These are phyloP conservation scores for Papilio glaucus DNA, from an alignment of 1,140 invertebrate species.

Conservation along the genomic window DNA sequence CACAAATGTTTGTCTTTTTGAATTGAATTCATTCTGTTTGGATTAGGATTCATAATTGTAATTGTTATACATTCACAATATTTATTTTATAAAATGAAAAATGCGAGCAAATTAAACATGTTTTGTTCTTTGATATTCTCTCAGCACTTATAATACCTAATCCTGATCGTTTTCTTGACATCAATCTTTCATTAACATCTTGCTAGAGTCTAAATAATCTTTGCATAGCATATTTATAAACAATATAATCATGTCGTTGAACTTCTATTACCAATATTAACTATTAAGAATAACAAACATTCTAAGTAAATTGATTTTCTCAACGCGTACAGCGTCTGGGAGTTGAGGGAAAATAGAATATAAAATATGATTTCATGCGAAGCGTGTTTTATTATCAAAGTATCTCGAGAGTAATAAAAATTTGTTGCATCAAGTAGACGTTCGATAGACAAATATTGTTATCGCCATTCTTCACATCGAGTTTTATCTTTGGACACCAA, in stretches of 20 bases:
- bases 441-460: no score
- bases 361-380: neutral
- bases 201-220: neutral
- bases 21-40: no score
- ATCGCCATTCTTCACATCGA: no score
- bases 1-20: no score
- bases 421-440: no score
- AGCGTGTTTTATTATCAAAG: neutral
- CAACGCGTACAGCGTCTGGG: neutral
- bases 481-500: no score
- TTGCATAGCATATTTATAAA: neutral
- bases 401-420: neutral
- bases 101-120: no score
- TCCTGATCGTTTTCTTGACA: no score
- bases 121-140: neutral
- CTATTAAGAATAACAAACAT: neutral
- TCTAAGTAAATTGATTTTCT: conserved; percentile 15
- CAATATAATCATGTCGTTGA: neutral
- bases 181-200: neutral
- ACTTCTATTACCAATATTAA: neutral
- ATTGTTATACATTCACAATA: no score
- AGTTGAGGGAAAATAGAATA: neutral
- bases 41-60: no score
- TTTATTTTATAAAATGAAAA: no score
- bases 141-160: no score